A percentile compares a stretch with the other conserved stretches of the same genome.
Conservation (phyloP, 2,797 vertebrate genomes). For the Echiichthys vipera region DNA sequence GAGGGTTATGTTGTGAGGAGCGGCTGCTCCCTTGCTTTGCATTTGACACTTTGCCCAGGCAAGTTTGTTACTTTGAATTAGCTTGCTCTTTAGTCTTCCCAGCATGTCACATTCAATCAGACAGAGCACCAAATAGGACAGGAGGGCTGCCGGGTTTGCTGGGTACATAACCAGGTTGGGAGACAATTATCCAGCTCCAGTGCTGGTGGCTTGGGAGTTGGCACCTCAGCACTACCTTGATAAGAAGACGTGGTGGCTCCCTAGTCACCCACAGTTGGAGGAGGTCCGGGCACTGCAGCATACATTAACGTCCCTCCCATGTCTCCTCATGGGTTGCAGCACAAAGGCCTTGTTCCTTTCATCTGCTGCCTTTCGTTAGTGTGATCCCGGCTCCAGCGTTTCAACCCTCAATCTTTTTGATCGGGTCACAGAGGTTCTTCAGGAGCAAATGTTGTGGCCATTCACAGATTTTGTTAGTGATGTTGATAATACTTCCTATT, state of each 20-base stretch:
- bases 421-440: slow-evolving; percentile 69
- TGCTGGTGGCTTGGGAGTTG: slow-evolving; percentile 87
- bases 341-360: slow-evolving; percentile 86
- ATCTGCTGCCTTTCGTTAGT: slow-evolving; percentile 80
- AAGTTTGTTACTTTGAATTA: slow-evolving; percentile 98
- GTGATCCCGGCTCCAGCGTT: slow-evolving; percentile 63
- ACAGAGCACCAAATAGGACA: slow-evolving; percentile 79
- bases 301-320: slow-evolving; percentile 77
- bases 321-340: slow-evolving; percentile 70
- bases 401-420: slow-evolving; percentile 64
- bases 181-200: slow-evolving; percentile 85
- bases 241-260: slow-evolving; percentile 88
- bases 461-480: slow-evolving; percentile 23
- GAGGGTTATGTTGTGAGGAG: slow-evolving; percentile 80
- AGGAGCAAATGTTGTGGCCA: slow-evolving; percentile 48
- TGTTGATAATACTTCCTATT: background rate
- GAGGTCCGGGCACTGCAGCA: slow-evolving; percentile 81
- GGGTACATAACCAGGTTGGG: slow-evolving; percentile 90
- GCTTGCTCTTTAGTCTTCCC: slow-evolving; percentile 95
- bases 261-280: slow-evolving; percentile 84
- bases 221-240: slow-evolving; percentile 91
- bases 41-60: slow-evolving; percentile 86
- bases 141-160: slow-evolving; percentile 82
- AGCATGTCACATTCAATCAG: slow-evolving; percentile 93
- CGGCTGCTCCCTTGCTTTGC: slow-evolving; percentile 73